A percentile compares a stretch with the other conserved stretches of the same genome.
Conservation (phyloP, 2,888 invertebrate genomes). For the Dryocosmus kuriphilus region DNA sequence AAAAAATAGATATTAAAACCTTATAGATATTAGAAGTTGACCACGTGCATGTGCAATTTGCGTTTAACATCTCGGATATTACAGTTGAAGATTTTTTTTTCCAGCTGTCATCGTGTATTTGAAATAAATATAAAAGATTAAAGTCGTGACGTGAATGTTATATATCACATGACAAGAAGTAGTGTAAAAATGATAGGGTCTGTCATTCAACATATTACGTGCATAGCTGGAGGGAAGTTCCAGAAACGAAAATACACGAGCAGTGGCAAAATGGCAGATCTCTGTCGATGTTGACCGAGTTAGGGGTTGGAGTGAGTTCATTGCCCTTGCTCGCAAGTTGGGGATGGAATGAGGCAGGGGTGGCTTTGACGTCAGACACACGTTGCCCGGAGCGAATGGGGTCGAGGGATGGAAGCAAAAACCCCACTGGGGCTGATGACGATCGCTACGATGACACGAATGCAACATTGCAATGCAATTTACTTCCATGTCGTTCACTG, state of each 20-base stretch:
- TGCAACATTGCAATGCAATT: not conserved
- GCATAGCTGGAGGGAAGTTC: constrained; percentile 18
- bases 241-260: constrained; percentile 24
- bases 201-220: constrained; percentile 15
- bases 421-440: constrained; percentile 51
- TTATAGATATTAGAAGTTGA: no score
- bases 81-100: no score
- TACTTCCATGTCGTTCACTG: constrained; percentile 14
- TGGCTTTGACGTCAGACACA: constrained; percentile 59
- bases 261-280: constrained; percentile 30
- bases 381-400: constrained; percentile 52
- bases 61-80: no score
- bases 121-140: not conserved
- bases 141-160: not conserved
- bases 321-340: constrained; percentile 62
- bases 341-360: constrained; percentile 54
- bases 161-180: not conserved
- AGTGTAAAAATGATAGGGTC: not conserved
- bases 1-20: no score
- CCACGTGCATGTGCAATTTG: no score
- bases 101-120: no score
- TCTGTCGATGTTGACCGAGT: constrained; percentile 74
- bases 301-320: constrained; percentile 73
- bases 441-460: constrained; percentile 28
- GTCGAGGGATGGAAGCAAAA: constrained; percentile 54